Evolutionary conservation across 2,113 vertebrate species (phyloP).

Genomic region (Thunnus maccoyii): DNA sequence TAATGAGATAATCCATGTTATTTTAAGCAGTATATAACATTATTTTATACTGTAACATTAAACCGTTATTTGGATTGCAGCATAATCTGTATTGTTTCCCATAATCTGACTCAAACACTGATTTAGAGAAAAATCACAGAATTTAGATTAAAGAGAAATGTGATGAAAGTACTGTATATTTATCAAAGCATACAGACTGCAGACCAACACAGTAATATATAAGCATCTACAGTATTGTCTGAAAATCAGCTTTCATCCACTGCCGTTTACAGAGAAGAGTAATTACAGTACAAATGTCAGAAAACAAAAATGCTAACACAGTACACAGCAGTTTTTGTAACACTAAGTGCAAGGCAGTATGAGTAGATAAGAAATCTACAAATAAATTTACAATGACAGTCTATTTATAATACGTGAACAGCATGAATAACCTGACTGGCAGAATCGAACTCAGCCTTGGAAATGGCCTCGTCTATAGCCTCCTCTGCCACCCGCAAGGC

Average conservation of each 20-base stretch:
- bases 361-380: background rate
- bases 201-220: constrained; percentile 10
- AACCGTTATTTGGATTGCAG: constrained; percentile 19
- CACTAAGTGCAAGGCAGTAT: background rate
- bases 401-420: background rate
- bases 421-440: constrained; percentile 88
- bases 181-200: background rate
- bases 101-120: constrained; percentile 40
- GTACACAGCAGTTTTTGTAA: background rate
- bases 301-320: background rate
- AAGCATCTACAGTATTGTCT: background rate
- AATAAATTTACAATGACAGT: background rate
- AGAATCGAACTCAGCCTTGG: constrained; percentile 89
- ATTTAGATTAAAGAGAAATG: constrained; percentile 36
- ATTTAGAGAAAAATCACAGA: background rate
- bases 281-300: background rate
- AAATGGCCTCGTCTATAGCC: constrained; percentile 95
- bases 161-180: background rate
- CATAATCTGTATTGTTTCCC: constrained; percentile 42
- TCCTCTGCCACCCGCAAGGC: constrained; percentile 95
- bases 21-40: too few species aligned
- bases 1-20: background rate
- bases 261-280: background rate
- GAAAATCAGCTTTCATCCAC: too few species aligned
- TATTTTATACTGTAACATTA: background rate